phyloP scores from a whole-genome alignment of 1,140 invertebrate genomes.

The Tenebrio molitor region DNA sequence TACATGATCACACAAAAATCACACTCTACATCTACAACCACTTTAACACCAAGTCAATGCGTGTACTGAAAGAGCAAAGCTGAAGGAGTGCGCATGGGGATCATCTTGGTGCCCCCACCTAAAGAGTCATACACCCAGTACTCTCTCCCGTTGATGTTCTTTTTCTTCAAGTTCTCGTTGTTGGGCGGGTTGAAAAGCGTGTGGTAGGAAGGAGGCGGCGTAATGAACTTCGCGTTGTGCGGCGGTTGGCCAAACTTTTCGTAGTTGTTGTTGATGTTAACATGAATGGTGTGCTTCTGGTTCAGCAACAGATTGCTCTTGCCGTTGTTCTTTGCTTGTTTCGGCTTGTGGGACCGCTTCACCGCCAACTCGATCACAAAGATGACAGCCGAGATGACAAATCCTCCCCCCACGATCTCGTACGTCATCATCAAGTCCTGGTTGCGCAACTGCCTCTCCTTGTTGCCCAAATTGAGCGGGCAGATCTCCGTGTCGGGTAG shows the following conservation, averaged over 20 bases:
- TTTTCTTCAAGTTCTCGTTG: constrained; percentile 69
- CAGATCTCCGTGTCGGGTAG: constrained; percentile 82
- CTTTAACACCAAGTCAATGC: constrained; percentile 47
- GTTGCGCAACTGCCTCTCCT: constrained; percentile 81
- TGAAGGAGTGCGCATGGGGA: constrained; percentile 79
- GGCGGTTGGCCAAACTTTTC: constrained; percentile 3
- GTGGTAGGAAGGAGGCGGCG: constrained; percentile 72
- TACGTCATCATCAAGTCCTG: constrained; percentile 80
- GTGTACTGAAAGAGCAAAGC: constrained; percentile 78
- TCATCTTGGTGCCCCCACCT: constrained; percentile 73
- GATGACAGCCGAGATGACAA: constrained; percentile 71
- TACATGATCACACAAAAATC: neutral
- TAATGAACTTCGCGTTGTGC: constrained; percentile 27
- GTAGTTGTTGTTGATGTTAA: constrained; percentile 21
- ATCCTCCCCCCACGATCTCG: constrained; percentile 75
- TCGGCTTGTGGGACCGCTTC: constrained; percentile 10
- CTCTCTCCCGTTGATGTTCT: constrained; percentile 80
- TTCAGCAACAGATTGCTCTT: too few species aligned
- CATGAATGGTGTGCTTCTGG: neutral
- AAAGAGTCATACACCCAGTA: constrained; percentile 76
- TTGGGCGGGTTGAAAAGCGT: constrained; percentile 68
- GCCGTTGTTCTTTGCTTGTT: neutral
- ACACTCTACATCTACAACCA: neutral
- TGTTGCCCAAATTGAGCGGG: constrained; percentile 83
- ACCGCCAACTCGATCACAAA: constrained; percentile 75